Percentiles rank a stretch among this genome's conserved stretches.
Evolutionary conservation across 2,113 vertebrate genomes (phyloP).

Genomic region (Anarrhichthys ocellatus): DNA sequence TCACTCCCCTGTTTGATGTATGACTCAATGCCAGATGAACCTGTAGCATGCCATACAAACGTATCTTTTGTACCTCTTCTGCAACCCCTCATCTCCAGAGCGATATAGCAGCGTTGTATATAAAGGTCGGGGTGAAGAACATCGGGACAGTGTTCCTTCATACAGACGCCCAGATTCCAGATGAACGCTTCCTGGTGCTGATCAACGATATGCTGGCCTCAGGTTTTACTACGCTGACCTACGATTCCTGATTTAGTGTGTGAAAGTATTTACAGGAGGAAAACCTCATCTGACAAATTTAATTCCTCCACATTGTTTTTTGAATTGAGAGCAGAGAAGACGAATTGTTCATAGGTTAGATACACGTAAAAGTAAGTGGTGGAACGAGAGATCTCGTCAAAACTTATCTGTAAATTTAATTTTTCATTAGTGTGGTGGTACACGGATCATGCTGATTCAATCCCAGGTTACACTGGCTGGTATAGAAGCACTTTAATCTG

Average conservation of each 20-base stretch:
- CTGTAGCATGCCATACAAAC: not conserved
- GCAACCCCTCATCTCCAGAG: slow-evolving; percentile 69
- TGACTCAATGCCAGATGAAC: not conserved
- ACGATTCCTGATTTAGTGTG: slow-evolving; percentile 7
- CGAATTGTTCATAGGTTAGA: not conserved
- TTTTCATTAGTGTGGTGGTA: not conserved
- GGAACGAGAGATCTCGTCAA: not conserved
- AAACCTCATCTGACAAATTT: not conserved
- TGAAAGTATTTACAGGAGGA: not conserved
- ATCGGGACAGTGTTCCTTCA: slow-evolving; percentile 82
- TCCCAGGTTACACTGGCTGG: not conserved
- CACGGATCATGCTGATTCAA: not conserved
- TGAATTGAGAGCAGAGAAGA: not conserved
- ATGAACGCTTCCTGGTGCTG: slow-evolving; percentile 83
- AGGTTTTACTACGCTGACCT: slow-evolving; percentile 55
- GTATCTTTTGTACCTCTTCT: not conserved
- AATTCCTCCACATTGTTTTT: not conserved
- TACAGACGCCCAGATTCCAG: slow-evolving; percentile 80
- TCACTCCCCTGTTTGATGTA: not conserved
- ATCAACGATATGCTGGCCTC: slow-evolving; percentile 84
- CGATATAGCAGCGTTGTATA: slow-evolving; percentile 85
- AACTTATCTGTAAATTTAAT: not conserved
- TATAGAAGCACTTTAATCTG: not conserved
- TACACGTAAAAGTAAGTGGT: not conserved
- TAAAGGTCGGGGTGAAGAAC: slow-evolving; percentile 85